Evolutionary conservation across 2,888 invertebrate species (phyloP).

Genomic region (Thymelicus lineola): DNA sequence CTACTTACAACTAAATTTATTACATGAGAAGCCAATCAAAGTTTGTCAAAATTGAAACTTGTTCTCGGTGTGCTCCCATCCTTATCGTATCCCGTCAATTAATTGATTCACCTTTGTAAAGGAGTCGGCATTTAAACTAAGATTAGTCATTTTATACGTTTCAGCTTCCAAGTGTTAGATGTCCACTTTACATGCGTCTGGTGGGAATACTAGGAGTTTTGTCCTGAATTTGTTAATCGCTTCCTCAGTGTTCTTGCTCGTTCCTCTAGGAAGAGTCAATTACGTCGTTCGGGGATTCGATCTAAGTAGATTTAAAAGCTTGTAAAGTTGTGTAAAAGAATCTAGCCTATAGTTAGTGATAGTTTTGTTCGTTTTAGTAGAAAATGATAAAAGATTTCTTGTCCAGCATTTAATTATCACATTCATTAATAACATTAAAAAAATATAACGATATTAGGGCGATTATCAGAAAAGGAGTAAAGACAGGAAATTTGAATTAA

Average conservation of each 20-base stretch:
- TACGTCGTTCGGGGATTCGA: not conserved
- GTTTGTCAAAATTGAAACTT: not conserved
- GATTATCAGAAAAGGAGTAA: no score
- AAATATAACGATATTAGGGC: no score
- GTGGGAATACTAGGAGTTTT: conserved; percentile 1
- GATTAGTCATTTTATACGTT: conserved; percentile 53
- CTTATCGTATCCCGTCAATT: conserved; percentile 65
- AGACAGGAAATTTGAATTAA: no score
- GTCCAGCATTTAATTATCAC: no score
- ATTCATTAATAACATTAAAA: no score
- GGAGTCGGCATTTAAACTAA: conserved; percentile 48
- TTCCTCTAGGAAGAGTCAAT: not conserved
- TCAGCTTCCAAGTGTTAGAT: conserved; percentile 44
- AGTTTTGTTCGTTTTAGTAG: no score
- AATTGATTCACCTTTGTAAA: conserved; percentile 73
- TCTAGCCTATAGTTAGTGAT: no score
- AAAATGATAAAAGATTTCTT: no score
- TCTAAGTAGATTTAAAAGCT: no score
- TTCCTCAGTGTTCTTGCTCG: not conserved
- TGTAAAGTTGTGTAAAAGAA: no score
- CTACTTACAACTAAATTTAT: no score
- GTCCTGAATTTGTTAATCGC: not conserved
- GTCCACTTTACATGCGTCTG: conserved; percentile 35
- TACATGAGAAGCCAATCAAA: no score
- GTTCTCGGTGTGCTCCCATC: conserved; percentile 53